Percentiles rank a stretch among this genome's conserved stretches.
Conservation (phyloP, 2,797 vertebrate genomes). For the Crocodylus rhombifer region DNA sequence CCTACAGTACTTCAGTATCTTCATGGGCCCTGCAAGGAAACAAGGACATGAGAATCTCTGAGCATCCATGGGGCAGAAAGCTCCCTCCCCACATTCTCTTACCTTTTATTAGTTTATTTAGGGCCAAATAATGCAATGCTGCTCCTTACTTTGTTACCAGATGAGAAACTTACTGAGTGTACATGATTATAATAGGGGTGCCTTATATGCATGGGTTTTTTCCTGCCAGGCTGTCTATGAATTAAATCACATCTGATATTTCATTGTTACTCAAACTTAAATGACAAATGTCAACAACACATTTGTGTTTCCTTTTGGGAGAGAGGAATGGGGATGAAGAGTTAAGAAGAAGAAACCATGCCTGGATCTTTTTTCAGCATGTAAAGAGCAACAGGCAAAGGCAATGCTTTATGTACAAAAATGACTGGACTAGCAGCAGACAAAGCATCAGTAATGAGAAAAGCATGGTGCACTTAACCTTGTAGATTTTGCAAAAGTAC, state of each 20-base stretch:
- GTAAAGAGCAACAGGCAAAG: neutral
- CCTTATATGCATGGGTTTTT: neutral
- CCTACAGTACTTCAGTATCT: too few relatives aligned
- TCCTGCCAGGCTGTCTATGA: neutral
- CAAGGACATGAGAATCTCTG: too few relatives aligned
- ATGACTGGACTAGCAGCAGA: neutral
- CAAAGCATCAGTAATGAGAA: neutral
- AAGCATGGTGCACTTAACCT: neutral
- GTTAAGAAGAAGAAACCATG: neutral
- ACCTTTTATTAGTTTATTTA: neutral
- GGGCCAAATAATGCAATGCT: too few relatives aligned
- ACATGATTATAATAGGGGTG: too few relatives aligned
- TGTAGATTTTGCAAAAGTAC: neutral
- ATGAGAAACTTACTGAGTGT: too few relatives aligned
- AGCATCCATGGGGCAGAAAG: neutral
- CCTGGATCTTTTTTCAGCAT: neutral
- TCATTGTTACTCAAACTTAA: constrained; percentile 1
- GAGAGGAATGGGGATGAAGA: neutral
- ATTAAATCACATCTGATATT: neutral
- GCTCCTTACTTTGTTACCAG: too few relatives aligned
- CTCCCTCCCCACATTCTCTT: neutral
- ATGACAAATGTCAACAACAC: constrained; percentile 6
- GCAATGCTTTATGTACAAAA: neutral
- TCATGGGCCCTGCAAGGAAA: neutral
- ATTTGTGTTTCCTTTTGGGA: neutral